Evolutionary conservation across 2,888 invertebrate species (phyloP).

Genomic region (Morpho helenor): DNA sequence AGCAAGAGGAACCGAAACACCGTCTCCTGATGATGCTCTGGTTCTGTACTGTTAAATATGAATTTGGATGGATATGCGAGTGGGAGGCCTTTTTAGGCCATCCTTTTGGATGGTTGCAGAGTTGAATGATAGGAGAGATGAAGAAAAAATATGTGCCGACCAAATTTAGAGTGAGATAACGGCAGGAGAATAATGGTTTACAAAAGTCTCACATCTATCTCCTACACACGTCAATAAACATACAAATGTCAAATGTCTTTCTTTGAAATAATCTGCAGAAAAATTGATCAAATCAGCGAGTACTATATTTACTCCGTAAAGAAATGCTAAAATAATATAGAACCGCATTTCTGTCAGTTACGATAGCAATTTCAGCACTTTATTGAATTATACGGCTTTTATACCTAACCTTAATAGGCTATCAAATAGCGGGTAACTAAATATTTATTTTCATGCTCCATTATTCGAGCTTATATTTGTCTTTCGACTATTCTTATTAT

Average conservation of each 20-base stretch:
- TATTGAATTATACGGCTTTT: constrained; percentile 3
- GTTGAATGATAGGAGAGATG: no score
- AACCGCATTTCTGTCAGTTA: constrained; percentile 6
- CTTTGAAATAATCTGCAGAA: constrained; percentile 39
- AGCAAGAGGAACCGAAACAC: no score
- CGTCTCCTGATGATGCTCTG: no score
- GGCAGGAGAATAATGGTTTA: not conserved
- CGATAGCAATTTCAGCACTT: not conserved
- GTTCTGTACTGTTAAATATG: no score
- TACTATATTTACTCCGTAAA: constrained; percentile 18
- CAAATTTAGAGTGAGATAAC: no score
- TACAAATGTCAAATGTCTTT: constrained; percentile 27
- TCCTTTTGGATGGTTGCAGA: no score
- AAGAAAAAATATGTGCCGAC: no score
- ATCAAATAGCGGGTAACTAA: constrained; percentile 6
- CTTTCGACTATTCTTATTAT: no score
- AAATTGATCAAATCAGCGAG: constrained; percentile 29
- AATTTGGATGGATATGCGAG: no score
- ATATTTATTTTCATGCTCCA: no score
- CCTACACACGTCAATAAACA: constrained; percentile 40
- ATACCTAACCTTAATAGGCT: constrained; percentile 8
- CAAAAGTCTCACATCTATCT: constrained; percentile 4
- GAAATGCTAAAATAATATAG: constrained; percentile 15
- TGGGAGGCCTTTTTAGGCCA: no score
- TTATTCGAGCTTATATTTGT: no score